Base-by-base conservation (phyloP, 2,797 vertebrate species). In the Poeciliopsis turneri region DNA sequence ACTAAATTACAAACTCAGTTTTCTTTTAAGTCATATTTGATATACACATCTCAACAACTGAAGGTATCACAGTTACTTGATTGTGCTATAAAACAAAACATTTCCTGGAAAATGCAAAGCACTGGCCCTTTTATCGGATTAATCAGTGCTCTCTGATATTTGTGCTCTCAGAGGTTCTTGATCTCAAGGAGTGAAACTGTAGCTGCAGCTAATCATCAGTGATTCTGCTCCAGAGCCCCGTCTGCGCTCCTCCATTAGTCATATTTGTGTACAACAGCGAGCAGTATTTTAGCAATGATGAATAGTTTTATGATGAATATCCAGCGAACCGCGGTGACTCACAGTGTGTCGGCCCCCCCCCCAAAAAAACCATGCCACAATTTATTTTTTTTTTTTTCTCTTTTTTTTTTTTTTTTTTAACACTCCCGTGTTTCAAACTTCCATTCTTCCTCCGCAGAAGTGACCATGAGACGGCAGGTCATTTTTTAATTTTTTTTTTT, bases 391-490 rank as follows among this genome's bases (percentile, higher is more conserved):
- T 0, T 2, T 16, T 16, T 30, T 28, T 57, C 10, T 28, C 12
- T 39, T 5, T 61, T 72, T 28, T 25, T 4, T 10, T 16, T 30
- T 59, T 30, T 61, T 33, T 15, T 77, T n/a, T 77, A 41, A 78
- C 70, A 3, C 74, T 72, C n/a, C 0, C 49, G 39, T 18, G 45
- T 64, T 64, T 75, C 72, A 83, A 33, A 68, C 74, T 13, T 73
- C 28, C 77, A 18, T 83, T 83, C 75, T 76, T 81, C 61, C 73
- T 74, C 13, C 57, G n/a, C 53, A 64, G 74, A 88, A 88, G 87
- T 81, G 13, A 73, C 70, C 75, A 75, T 80, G 82, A 86, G 89
- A 74, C 45, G 12, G 81, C 83, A 53, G 87, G 87, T 89, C 83
- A 68, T 87, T 92, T 84, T 33, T 33, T 0, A 3, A 33, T 3